Base-by-base conservation (phyloP, 2,797 vertebrate genomes). In the Loriculus beryllinus region DNA sequence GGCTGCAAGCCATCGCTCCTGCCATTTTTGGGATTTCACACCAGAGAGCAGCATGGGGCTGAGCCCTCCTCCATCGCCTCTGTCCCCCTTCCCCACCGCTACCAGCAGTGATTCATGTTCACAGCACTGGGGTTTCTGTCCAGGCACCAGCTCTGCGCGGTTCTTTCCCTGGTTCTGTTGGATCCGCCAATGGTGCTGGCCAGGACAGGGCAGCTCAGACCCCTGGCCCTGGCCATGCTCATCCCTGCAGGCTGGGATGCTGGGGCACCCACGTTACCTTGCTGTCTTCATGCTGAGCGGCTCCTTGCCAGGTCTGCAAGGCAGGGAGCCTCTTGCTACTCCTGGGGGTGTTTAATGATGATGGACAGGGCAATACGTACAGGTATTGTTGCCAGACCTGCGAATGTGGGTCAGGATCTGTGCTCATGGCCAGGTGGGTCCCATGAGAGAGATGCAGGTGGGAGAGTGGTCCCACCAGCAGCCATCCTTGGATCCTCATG, bases 61-160 rank as follows among this genome's bases (percentile, higher is more conserved):
- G 6, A 65, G 16, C 0, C 0, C 0, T 33, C 23, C 33, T 82
- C 35, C 52, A 1, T 5, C 1, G 0, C 35, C 25, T 84, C 79
- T 7, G 0, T 12, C 20, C 42, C 78, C n/a, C 23, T 83, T 84
- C 64, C 35, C 56, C 40, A 2, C 13, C 14, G 69, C 79, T 75
- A 40, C 49, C 26, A 1, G 52, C 33, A 1, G 2, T 3, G 11
- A 60, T 28, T 84, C 49, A 14, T 3, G 4, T 22, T 62, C 39
- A 11, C 8, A 16, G 35, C 2, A 0, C 0, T 8, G 31, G 3
- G 10, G 18, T 52, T 78, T 42, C 48, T 43, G 12, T 14, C 10
- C 4, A 6, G 47, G 29, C 39, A 20, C 15, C 20, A 16, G 12
- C 18, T 17, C 31, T 14, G 21, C 17, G 26, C 3, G 2, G 31